Percentiles rank a stretch among this genome's conserved stretches.
phyloP scores from a whole-genome alignment of 2,113 vertebrate genomes.

The Dermatemys mawii region DNA sequence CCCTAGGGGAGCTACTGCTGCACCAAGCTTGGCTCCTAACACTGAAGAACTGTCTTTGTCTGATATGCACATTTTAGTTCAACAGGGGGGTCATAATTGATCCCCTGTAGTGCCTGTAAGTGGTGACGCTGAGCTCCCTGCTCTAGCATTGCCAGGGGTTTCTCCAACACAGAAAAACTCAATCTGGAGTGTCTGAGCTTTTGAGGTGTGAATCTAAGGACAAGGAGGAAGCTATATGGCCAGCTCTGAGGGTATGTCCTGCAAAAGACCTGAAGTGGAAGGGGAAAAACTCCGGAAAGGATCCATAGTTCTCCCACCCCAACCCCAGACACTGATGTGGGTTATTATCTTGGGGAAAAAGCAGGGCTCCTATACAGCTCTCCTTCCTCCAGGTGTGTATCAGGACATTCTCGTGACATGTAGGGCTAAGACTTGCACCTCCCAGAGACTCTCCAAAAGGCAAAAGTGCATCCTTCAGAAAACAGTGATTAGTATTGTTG shows the following conservation, averaged over 20 bases:
- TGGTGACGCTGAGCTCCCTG: not conserved
- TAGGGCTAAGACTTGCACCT: not conserved
- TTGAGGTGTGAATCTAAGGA: not conserved
- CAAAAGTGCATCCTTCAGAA: not conserved
- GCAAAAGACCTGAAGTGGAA: not conserved
- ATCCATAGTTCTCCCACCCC: not conserved
- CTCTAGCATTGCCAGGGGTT: not conserved
- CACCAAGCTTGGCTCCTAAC: not conserved
- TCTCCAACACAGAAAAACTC: not conserved
- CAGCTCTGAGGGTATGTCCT: not conserved
- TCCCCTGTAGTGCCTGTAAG: not conserved
- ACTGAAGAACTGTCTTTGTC: not conserved
- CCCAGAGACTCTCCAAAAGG: not conserved
- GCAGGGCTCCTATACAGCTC: not conserved
- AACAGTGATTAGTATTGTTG: not conserved
- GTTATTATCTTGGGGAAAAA: not conserved
- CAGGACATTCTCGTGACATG: no score
- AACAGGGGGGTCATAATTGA: not conserved
- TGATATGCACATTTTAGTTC: not conserved
- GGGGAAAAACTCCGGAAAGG: not conserved
- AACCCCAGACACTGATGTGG: not conserved
- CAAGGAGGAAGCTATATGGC: not conserved
- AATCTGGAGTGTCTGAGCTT: not conserved
- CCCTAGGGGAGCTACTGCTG: not conserved
- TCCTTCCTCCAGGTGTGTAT: not conserved